phyloP scores from a whole-genome alignment of 2,888 invertebrate genomes.

The Panopea generosa region DNA sequence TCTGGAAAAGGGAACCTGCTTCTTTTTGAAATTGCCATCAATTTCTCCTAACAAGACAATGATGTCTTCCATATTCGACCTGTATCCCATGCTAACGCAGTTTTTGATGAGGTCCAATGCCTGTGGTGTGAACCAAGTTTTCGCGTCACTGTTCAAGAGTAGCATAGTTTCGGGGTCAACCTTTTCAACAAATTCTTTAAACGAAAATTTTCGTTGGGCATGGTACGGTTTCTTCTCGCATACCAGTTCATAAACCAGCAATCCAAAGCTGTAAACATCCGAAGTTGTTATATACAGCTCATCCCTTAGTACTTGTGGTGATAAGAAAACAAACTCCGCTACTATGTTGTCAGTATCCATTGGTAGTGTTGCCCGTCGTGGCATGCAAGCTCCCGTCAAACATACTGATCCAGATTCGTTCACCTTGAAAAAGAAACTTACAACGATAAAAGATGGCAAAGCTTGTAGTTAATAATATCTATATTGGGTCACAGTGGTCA shows the following conservation, averaged over 20 bases:
- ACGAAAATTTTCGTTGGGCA: slow-evolving; percentile 47
- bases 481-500: too few species aligned
- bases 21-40: slow-evolving; percentile 1
- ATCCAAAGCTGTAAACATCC: slow-evolving; percentile 75
- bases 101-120: slow-evolving; percentile 4
- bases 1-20: too few species aligned
- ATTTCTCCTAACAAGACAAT: slow-evolving; percentile 1
- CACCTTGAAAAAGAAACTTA: slow-evolving; percentile 50
- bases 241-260: slow-evolving; percentile 58
- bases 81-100: background rate
- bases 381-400: slow-evolving; percentile 75
- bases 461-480: too few species aligned
- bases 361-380: slow-evolving; percentile 69
- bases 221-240: slow-evolving; percentile 44
- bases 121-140: background rate
- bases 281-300: slow-evolving; percentile 71
- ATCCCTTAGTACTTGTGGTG: slow-evolving; percentile 77
- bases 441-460: too few species aligned
- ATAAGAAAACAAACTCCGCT: slow-evolving; percentile 73
- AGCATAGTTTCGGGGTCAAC: slow-evolving; percentile 67
- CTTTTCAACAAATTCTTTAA: slow-evolving; percentile 60
- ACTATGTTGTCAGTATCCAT: slow-evolving; percentile 54
- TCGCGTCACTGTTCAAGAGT: background rate
- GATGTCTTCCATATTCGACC: slow-evolving; percentile 8
- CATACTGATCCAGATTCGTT: slow-evolving; percentile 64